Evolutionary conservation across 2,888 invertebrate species (phyloP).

Genomic region (Eupithecia abbreviata): DNA sequence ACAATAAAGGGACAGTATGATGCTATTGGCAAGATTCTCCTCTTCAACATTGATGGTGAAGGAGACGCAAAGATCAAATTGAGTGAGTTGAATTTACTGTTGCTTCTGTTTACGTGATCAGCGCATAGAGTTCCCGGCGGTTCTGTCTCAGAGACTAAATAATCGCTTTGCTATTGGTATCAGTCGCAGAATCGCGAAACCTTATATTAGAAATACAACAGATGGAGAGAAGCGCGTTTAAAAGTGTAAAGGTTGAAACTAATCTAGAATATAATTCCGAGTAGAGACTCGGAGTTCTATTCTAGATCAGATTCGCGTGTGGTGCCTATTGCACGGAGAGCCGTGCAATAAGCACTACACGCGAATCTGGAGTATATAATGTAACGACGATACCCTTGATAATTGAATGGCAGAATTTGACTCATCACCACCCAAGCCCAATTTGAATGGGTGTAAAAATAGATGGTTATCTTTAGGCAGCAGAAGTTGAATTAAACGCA

Average conservation of each 20-base stretch:
- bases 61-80: conserved; percentile 75
- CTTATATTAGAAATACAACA: too few relatives aligned
- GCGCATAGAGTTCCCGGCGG: not conserved
- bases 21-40: conserved; percentile 67
- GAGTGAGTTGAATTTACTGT: conserved; percentile 56
- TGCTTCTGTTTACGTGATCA: not conserved
- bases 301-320: too few relatives aligned
- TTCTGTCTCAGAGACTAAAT: not conserved
- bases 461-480: not conserved
- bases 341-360: not conserved
- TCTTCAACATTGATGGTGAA: conserved; percentile 76
- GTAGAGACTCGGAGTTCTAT: too few relatives aligned
- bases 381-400: not conserved
- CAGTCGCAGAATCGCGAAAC: not conserved
- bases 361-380: not conserved
- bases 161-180: not conserved
- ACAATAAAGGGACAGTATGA: conserved; percentile 75
- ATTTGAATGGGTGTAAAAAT: not conserved
- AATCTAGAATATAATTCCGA: not conserved
- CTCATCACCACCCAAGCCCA: not conserved
- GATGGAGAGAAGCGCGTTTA: not conserved
- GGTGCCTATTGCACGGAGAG: too few relatives aligned
- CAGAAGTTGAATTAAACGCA: not conserved
- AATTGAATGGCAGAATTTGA: not conserved
- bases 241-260: not conserved